Conservation (phyloP, 2,113 vertebrate genomes). For the Micronycteris hirsuta region DNA sequence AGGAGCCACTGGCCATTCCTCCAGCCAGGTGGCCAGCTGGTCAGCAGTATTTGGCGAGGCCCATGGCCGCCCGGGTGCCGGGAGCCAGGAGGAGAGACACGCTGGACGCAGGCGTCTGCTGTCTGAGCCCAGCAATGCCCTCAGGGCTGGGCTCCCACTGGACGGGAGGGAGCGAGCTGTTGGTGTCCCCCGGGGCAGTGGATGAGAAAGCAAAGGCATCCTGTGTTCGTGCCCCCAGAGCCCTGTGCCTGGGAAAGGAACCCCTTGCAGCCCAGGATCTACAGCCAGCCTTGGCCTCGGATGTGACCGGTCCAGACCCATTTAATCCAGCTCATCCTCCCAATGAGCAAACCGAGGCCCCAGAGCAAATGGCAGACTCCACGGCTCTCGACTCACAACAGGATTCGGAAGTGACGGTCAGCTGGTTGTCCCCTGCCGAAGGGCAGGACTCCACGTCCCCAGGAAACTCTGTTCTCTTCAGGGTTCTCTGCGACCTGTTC, state of each 20-base stretch:
- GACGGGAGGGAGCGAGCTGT: accelerated
- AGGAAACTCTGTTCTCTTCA: accelerated
- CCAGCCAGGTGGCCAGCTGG: accelerated
- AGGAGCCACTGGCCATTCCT: accelerated
- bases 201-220: accelerated
- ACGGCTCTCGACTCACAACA: accelerated
- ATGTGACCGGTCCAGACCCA: accelerated
- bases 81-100: too few species aligned
- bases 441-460: accelerated
- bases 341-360: not conserved
- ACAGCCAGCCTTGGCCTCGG: not conserved
- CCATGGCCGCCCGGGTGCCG: not conserved
- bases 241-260: not conserved
- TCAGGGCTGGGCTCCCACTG: accelerated
- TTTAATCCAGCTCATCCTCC: not conserved
- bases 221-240: not conserved
- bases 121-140: accelerated
- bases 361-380: accelerated
- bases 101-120: accelerated
- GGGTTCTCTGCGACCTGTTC: accelerated
- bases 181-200: accelerated
- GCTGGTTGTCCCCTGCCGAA: accelerated
- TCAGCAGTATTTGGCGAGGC: accelerated
- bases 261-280: too few species aligned
- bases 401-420: accelerated